Conservation (phyloP, 2,113 vertebrate species). For the Jaculus jaculus region DNA sequence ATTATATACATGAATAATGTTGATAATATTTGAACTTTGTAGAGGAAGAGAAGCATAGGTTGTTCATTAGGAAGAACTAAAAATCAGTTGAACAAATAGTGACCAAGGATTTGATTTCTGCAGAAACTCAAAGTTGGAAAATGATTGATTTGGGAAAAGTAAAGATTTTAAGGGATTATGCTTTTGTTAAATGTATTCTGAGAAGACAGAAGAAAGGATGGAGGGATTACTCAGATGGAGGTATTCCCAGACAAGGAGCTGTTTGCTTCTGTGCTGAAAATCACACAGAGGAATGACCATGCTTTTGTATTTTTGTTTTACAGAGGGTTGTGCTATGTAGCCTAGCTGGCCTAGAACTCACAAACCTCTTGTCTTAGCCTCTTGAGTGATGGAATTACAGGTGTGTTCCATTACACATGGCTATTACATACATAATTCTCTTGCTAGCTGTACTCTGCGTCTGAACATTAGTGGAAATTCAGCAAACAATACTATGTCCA, state of each 20-base stretch:
- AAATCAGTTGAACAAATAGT: not conserved
- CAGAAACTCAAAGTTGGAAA: not conserved
- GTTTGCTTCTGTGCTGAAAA: not conserved
- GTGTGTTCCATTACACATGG: too few relatives aligned
- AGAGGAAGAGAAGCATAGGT: not conserved
- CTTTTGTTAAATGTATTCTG: not conserved
- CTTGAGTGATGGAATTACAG: not conserved
- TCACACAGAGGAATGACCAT: not conserved
- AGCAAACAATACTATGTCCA: not conserved
- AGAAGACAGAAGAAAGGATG: not conserved
- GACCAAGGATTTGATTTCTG: slow-evolving; percentile 3
- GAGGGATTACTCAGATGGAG: not conserved
- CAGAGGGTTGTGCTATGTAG: not conserved
- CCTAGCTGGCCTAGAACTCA: not conserved
- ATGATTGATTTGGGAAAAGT: not conserved
- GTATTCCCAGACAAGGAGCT: not conserved
- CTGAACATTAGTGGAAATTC: not conserved
- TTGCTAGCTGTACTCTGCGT: not conserved
- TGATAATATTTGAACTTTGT: not conserved
- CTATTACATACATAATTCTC: not conserved
- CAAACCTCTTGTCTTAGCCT: not conserved
- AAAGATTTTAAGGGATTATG: not conserved
- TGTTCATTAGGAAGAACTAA: not conserved
- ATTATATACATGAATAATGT: not conserved
- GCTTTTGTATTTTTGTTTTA: not conserved